Base-by-base conservation (phyloP, 2,888 invertebrate species). In the Athrips mouffetella region DNA sequence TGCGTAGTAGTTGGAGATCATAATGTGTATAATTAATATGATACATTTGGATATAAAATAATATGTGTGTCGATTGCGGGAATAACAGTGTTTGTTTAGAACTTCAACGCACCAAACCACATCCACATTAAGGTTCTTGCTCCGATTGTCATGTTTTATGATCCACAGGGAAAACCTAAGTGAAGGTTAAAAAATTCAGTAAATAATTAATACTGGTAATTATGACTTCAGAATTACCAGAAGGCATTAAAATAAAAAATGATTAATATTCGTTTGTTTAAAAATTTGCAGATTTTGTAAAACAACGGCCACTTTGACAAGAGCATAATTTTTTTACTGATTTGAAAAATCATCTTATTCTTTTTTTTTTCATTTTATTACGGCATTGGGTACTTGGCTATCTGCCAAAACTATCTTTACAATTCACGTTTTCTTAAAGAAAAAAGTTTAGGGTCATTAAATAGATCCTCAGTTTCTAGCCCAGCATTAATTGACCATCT, bases 401-500 rank as follows among this genome's bases (percentile, higher is more conserved):
- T 21, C 37, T 21, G 8, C 37, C 21, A 37, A 21, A 20, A n/a
- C n/a, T n/a, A n/a, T n/a, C n/a, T n/a, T n/a, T n/a, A n/a, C n/a
- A n/a, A n/a, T n/a, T n/a, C 25, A 7, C 25, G 25, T 10, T 40
- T 40, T 25, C 46, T 33, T 18, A 23, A 25, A 45, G 49, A 45
- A 45, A 40, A 49, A 49, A 49, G 39, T 23, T 39, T 7, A 45
- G 35, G 45, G 40, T 45, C 57, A 60, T 68, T 57, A 67, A 65
- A 73, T 76, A 76, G 72, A 71, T 70, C 62, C 53, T 63, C 71
- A 66, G 70, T 73, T 69, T 71, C 63, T 72, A 63, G 70, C 69
- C 67, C 69, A 69, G 67, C 71, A 73, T 77, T 80, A 80, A 79
- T 79, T 77, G 72, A 67, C 63, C 73, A 65, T 66, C 70, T 60